Conservation (phyloP, 2,888 invertebrate species). For the Aromia moschata region DNA sequence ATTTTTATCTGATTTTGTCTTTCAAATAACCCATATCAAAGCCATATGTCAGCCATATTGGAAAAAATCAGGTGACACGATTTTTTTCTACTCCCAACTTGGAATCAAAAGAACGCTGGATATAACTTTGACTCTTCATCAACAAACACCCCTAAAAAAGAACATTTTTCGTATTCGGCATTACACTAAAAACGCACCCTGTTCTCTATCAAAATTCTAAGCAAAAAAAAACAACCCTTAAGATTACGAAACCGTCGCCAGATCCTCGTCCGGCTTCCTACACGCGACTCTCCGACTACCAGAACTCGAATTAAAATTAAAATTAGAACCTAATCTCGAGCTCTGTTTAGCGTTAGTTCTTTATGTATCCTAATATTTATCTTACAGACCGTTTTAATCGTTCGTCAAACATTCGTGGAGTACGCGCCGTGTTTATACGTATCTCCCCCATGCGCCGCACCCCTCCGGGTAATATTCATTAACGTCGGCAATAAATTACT, state of each 20-base stretch:
- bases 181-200: too few species aligned
- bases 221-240: neutral
- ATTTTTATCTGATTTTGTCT: too few species aligned
- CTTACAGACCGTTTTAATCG: slow-evolving; percentile 51
- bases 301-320: slow-evolving; percentile 29
- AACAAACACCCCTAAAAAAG: too few species aligned
- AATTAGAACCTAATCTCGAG: slow-evolving; percentile 30
- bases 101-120: too few species aligned
- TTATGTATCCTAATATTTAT: slow-evolving; percentile 52
- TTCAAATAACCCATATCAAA: too few species aligned
- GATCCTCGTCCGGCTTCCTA: neutral
- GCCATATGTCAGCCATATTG: too few species aligned
- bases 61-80: too few species aligned
- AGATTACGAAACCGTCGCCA: neutral
- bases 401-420: slow-evolving; percentile 47
- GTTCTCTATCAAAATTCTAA: neutral
- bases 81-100: too few species aligned
- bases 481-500: slow-evolving; percentile 37
- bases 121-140: too few species aligned
- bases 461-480: slow-evolving; percentile 39
- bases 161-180: too few species aligned
- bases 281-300: neutral
- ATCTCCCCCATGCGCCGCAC: slow-evolving; percentile 27
- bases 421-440: slow-evolving; percentile 37
- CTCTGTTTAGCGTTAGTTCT: slow-evolving; percentile 48